Evolutionary conservation across 2,113 vertebrate species (phyloP), one percentile per base, ranked within the genome.

Genomic region (Hyperopisus bebe): DNA sequence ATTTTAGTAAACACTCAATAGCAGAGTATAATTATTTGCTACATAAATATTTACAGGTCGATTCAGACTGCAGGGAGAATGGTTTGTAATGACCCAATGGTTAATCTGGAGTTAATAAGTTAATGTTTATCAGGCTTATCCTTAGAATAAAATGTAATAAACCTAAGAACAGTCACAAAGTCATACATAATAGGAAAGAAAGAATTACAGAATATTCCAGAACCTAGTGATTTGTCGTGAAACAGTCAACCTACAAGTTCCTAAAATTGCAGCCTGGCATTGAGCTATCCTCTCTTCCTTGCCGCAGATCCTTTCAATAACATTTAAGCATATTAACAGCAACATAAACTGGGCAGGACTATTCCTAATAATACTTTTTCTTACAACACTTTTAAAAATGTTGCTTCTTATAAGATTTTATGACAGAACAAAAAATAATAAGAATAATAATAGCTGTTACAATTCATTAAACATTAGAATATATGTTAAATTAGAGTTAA

Each of bases 61-160:
- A 83, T 83, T 83, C 39, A 42, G 80, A 24, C 42, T n/a, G 39
- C 17, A 46, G 80, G 80, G 80, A 83, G 70, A 90, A 90, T 87
- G 85, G 39, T 87, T 77, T 77, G 27, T 77, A 77, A 42, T 84
- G 85, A 77, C 85, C 46, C 21, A 87, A 55, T 47, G 50, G 62
- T 90, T 90, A 21, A 77, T 55, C 50, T 90, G 66, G 62, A 88
- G 89, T 87, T 87, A 88, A 88, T 90, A 88, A 55, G 48, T 90
- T 88, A 90, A 90, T 90, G 86, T 90, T 88, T 87, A 88, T 50
- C 87, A 35, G n/a, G 48, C 89, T 88, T 48, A 90, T 90, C 35
- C 35, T 80, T n/a, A 82, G 50, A 90, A 90, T 87, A 87, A 88
- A 58, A 88, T 82, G 62, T 66, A 82, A 88, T 90, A 80, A 88